Evolutionary conservation across 1,140 invertebrate genomes (phyloP), one percentile per base, ranked within the genome.

Genomic region (Mycetomoellerius zeteki): DNA sequence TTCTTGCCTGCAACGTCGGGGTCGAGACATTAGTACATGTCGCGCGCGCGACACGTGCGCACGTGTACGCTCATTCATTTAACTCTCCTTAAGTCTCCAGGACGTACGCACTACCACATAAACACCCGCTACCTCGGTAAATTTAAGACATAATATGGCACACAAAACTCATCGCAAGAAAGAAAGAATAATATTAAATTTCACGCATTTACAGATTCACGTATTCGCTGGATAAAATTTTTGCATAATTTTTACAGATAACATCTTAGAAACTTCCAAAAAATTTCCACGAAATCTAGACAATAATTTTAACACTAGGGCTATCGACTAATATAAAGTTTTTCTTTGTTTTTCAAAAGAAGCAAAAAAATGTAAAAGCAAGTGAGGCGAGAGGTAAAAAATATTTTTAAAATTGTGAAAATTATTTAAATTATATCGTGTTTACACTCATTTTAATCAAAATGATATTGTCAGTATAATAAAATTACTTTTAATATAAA

Each of bases 1-100:
- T 98, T 97, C 91, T 97, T 97, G 77, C 97, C 97, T 98, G 94
- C 65, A 93, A 93, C 85, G 80, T 78, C 75, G 72, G 88, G 69
- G 69, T 84, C 58, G 80, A 33, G 80, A 84, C 80, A 84, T 84
- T 84, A 84, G 80, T 84, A 84, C 80, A 21, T 62, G 80, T 84
- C 80, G 69, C 69, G 37, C 69, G 27, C 16, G 80, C 54, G 80
- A 81, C 75, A 80, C 43, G 58, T 24, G 30, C 43, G 47, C 75
- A 56, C 60, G 58, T 69, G 47, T 82, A 77, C 58, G 76, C 64
- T 81, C 84, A 86, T 67, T 77, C 84, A 82, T 78, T 78, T 86
- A 65, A 81, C 54, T 69, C 69, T 84, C 43, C 80, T 84, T 84
- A 60, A 84, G 37, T 37, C 80, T 16, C 14, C 47, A 4, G 24